Conservation (phyloP, 2,797 vertebrate genomes). For the Gymnopithys bicolor region DNA sequence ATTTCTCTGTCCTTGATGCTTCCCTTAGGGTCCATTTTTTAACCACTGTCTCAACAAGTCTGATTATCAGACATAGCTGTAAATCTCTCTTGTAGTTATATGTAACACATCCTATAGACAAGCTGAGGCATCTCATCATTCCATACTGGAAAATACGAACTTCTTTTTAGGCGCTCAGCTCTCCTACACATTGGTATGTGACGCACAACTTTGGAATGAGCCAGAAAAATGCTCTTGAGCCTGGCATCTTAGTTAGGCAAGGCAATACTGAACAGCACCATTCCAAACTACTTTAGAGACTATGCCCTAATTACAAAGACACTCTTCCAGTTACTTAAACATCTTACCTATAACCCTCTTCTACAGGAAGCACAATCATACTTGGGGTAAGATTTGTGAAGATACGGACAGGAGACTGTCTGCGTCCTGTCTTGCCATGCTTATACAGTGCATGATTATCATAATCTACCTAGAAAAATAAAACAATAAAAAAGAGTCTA, state of each 20-base stretch:
- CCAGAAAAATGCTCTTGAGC: neutral
- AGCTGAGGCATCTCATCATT: neutral
- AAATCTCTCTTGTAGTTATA: fast-evolving
- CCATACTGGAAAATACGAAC: neutral
- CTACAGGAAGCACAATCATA: slow-evolving; percentile 83
- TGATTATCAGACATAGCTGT: neutral
- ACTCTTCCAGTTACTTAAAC: neutral
- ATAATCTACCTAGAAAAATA: slow-evolving; percentile 88
- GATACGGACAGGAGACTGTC: slow-evolving; percentile 92
- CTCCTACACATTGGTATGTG: neutral
- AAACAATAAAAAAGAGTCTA: neutral
- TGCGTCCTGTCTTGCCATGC: slow-evolving; percentile 90
- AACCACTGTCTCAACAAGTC: neutral
- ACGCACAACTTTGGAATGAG: neutral
- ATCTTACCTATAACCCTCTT: slow-evolving; percentile 92
- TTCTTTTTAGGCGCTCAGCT: neutral
- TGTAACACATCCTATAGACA: neutral
- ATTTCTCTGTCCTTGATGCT: neutral
- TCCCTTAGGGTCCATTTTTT: neutral
- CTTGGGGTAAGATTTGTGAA: slow-evolving; percentile 88
- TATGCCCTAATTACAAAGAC: neutral
- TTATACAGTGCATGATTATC: slow-evolving; percentile 96
- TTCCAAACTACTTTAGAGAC: neutral
- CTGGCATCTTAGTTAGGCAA: neutral
- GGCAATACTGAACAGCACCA: neutral